These are phyloP conservation scores for Atherinosoma microstoma DNA, from an alignment of 2,797 vertebrate genomes.

Conservation along the genomic window DNA sequence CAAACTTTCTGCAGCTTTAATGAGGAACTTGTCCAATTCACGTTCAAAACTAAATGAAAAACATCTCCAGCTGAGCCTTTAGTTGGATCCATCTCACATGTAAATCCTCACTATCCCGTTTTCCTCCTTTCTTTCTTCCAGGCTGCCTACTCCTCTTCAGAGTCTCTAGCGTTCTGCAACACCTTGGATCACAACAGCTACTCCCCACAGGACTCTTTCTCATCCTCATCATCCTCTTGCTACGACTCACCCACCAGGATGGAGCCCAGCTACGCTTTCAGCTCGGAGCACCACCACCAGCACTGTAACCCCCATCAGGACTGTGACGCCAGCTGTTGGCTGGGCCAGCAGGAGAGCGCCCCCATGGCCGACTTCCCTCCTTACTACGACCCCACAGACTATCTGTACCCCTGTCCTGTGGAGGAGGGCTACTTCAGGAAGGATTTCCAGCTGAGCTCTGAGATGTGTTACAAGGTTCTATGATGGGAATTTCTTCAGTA, in stretches of 20 bases:
- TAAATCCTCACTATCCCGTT: neutral
- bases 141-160: slow-evolving; percentile 83
- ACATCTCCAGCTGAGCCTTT: too few relatives aligned
- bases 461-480: slow-evolving; percentile 87
- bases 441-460: slow-evolving; percentile 81
- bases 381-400: slow-evolving; percentile 84
- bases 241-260: slow-evolving; percentile 83
- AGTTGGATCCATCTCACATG: neutral
- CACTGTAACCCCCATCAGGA: slow-evolving; percentile 70
- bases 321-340: slow-evolving; percentile 74
- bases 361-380: slow-evolving; percentile 69
- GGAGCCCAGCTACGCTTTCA: slow-evolving; percentile 79
- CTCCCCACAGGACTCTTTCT: slow-evolving; percentile 85
- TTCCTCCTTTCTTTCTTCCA: slow-evolving; percentile 51
- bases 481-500: slow-evolving; percentile 68
- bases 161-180: slow-evolving; percentile 83
- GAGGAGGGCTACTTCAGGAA: slow-evolving; percentile 84
- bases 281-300: slow-evolving; percentile 80
- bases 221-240: slow-evolving; percentile 83
- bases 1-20: neutral
- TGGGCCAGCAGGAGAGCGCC: slow-evolving; percentile 68
- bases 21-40: neutral
- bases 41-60: too few relatives aligned
- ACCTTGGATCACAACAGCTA: slow-evolving; percentile 86
- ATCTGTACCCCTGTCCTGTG: slow-evolving; percentile 67